A percentile compares a stretch with the other conserved stretches of the same genome.
Evolutionary conservation across 1,140 invertebrate genomes (phyloP).

Genomic region (Drosophila neocordata): DNA sequence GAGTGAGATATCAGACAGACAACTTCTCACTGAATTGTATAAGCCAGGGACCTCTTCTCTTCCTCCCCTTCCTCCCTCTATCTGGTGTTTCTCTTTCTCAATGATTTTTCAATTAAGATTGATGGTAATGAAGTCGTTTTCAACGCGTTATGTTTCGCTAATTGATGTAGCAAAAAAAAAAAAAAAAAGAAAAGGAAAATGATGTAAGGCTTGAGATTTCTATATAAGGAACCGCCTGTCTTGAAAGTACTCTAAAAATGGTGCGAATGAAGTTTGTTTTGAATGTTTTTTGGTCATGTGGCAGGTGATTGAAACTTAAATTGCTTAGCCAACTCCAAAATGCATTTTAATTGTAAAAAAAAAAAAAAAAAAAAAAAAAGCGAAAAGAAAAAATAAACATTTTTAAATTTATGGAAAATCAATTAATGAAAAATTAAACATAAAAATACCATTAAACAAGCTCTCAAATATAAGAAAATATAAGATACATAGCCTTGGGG

Average conservation of each 20-base stretch:
- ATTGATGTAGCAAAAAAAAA: slow-evolving; percentile 55
- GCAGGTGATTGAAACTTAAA: slow-evolving; percentile 32
- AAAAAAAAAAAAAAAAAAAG: too few species aligned
- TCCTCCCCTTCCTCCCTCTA: too few species aligned
- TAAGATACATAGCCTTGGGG: background rate
- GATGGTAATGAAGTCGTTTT: slow-evolving; percentile 72
- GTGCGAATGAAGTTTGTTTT: slow-evolving; percentile 37
- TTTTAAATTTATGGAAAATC: background rate
- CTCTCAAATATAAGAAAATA: too few species aligned
- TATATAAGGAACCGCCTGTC: slow-evolving; percentile 42
- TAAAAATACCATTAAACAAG: slow-evolving; percentile 1
- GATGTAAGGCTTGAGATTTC: slow-evolving; percentile 20
- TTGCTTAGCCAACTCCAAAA: background rate
- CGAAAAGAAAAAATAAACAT: too few species aligned
- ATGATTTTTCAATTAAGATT: slow-evolving; percentile 80
- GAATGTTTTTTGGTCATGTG: slow-evolving; percentile 3
- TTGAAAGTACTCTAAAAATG: slow-evolving; percentile 29
- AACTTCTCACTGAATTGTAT: slow-evolving; percentile 52
- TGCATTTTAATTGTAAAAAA: background rate
- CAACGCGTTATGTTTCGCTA: slow-evolving; percentile 43
- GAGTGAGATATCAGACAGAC: slow-evolving; percentile 23
- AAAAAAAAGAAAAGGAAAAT: background rate
- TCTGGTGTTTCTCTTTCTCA: slow-evolving; percentile 5
- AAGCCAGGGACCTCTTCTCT: slow-evolving; percentile 21
- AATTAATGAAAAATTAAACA: slow-evolving; percentile 29